phyloP scores from a whole-genome alignment of 1,140 invertebrate genomes.

The Zaprionus ornatus region DNA sequence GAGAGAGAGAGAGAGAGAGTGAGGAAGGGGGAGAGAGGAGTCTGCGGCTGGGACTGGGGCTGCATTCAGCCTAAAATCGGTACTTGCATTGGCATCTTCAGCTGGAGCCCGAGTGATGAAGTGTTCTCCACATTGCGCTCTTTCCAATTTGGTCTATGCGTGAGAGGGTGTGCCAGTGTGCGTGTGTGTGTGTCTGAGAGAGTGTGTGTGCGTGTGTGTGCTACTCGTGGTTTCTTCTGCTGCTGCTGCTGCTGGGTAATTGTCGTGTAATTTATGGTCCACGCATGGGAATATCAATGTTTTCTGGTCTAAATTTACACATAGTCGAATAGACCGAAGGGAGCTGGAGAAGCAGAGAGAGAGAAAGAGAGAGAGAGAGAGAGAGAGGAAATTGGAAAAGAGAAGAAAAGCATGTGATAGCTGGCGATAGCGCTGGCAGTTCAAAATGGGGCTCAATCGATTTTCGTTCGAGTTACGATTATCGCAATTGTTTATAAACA shows the following conservation, averaged over 20 bases:
- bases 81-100: slow-evolving; percentile 19
- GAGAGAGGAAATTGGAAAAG: neutral
- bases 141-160: slow-evolving; percentile 47
- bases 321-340: slow-evolving; percentile 3
- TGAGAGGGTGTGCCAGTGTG: neutral
- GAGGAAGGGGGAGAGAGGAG: neutral
- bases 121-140: slow-evolving; percentile 55
- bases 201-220: slow-evolving; percentile 23
- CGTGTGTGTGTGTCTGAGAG: slow-evolving; percentile 5
- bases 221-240: slow-evolving; percentile 38
- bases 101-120: slow-evolving; percentile 57
- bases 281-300: slow-evolving; percentile 80
- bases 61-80: slow-evolving; percentile 16
- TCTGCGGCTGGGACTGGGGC: neutral
- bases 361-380: neutral
- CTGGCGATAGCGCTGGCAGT: slow-evolving; percentile 19
- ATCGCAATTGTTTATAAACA: slow-evolving; percentile 74
- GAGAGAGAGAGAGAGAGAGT: slow-evolving; percentile 17
- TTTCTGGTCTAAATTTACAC: slow-evolving; percentile 70
- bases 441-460: neutral
- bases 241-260: slow-evolving; percentile 64
- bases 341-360: neutral
- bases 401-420: neutral
- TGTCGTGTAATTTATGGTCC: slow-evolving; percentile 74
- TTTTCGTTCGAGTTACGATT: slow-evolving; percentile 10